Percentiles rank a stretch among this genome's conserved stretches.
Conservation (phyloP, 2,113 vertebrate species). For the Blennius ocellaris region DNA sequence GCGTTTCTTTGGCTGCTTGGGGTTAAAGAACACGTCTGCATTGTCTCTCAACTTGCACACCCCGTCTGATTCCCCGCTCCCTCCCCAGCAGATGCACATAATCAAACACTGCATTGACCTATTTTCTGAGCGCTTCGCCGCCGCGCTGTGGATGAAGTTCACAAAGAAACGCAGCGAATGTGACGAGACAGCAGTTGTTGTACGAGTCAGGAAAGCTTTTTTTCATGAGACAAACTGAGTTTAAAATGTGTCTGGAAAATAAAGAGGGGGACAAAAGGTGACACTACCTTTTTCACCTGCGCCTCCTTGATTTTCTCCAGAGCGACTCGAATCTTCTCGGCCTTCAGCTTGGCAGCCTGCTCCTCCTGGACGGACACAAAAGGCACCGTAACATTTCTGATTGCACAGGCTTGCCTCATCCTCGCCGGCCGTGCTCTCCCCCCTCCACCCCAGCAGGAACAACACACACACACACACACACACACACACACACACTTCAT, state of each 20-base stretch:
- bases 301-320: slow-evolving; percentile 99
- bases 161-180: slow-evolving; percentile 59
- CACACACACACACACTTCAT: slow-evolving; percentile 34
- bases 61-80: slow-evolving; percentile 30
- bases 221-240: not conserved
- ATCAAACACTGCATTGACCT: slow-evolving; percentile 80
- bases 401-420: slow-evolving; percentile 37
- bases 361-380: slow-evolving; percentile 89
- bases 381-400: slow-evolving; percentile 56
- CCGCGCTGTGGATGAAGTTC: slow-evolving; percentile 65
- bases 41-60: slow-evolving; percentile 35
- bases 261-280: not conserved
- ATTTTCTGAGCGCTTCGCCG: slow-evolving; percentile 69
- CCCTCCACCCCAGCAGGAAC: slow-evolving; percentile 4
- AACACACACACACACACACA: slow-evolving; percentile 24
- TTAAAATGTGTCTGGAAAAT: not conserved
- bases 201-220: not conserved
- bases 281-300: slow-evolving; percentile 96
- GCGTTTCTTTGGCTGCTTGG: too few relatives aligned
- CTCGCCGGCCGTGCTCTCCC: slow-evolving; percentile 10
- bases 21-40: slow-evolving; percentile 8
- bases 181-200: slow-evolving; percentile 19
- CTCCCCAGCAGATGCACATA: slow-evolving; percentile 59
- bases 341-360: slow-evolving; percentile 96
- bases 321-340: slow-evolving; percentile 97